Evolutionary conservation across 2,888 invertebrate genomes (phyloP), one percentile per base, ranked within the genome.

Genomic region (Balanococcus diminutus): DNA sequence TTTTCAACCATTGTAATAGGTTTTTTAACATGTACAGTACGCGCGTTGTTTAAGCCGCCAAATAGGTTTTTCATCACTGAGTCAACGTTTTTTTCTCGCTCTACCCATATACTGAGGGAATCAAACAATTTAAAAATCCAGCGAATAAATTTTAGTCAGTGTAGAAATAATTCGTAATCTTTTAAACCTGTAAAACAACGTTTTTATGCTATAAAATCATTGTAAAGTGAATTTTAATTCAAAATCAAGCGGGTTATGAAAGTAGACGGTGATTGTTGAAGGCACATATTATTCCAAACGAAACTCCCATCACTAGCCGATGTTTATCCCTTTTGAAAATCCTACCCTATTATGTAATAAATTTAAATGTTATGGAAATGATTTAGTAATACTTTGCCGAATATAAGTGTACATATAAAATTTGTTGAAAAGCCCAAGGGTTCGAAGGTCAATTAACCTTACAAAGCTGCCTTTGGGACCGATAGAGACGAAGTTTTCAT

Each of bases 291-390:
- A 36, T 36, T 36, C 8, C 3, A 36, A 36, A 36, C 8, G 36
- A 36, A 36, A 36, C 36, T 36, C 4, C 36, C 8, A 3, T 36
- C 36, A 36, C 8, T 36, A 8, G 8, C 8, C 4, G 3, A 36
- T 36, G 36, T 2, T 42, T 42, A 1, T 6, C n/a, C n/a, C 46
- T 36, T 8, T 42, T 42, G 19, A 56, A 56, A 56, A 9, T 56
- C 8, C 2, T 56, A 22, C 56, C 56, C 22, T 19, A 1, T 22
- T 56, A 22, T 19, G 14, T 56, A 56, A 56, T 56, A 22, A 56
- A 56, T 56, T 56, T 56, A 56, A 56, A 56, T 56, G 56, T 56
- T 56, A 56, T 22, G 56, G 56, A 56, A 56, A 56, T 56, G 22
- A 56, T 56, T n/a, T 22, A 56, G 8, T 19, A 56, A 56, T 56